phyloP scores from a whole-genome alignment of 1,140 invertebrate genomes.

The Dreissena polymorpha region DNA sequence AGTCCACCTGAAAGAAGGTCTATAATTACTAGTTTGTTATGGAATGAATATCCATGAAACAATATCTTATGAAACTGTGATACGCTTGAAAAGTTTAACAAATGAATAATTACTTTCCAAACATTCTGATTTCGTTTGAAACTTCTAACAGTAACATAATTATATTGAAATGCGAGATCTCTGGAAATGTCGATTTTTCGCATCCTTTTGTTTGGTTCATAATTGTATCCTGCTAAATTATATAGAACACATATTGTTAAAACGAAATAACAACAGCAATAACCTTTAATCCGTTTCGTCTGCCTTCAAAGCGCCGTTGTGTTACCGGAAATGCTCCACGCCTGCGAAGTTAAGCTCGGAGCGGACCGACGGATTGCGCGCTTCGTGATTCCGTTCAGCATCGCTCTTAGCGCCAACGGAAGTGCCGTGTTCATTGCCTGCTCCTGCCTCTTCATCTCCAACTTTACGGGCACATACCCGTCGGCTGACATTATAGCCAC shows the following conservation, averaged over 20 bases:
- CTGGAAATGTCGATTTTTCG: neutral
- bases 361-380: slow-evolving; percentile 74
- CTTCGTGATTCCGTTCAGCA: slow-evolving; percentile 94
- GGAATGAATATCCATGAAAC: neutral
- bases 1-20: neutral
- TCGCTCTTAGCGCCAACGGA: slow-evolving; percentile 96
- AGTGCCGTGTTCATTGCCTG: slow-evolving; percentile 94
- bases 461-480: slow-evolving; percentile 91
- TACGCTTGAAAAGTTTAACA: neutral
- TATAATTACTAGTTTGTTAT: neutral
- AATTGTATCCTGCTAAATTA: no score
- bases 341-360: slow-evolving; percentile 61
- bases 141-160: neutral
- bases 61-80: neutral
- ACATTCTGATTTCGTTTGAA: neutral
- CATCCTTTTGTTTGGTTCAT: no score
- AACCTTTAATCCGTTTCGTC: neutral
- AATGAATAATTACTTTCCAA: neutral
- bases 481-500: slow-evolving; percentile 80
- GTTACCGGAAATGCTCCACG: slow-evolving; percentile 67
- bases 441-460: slow-evolving; percentile 94
- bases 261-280: neutral
- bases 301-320: slow-evolving; percentile 62
- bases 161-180: neutral
- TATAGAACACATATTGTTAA: no score